A percentile compares a stretch with the other conserved stretches of the same genome.
These are phyloP conservation scores for Adelges cooleyi DNA, from an alignment of 1,140 invertebrate species.

Conservation along the genomic window DNA sequence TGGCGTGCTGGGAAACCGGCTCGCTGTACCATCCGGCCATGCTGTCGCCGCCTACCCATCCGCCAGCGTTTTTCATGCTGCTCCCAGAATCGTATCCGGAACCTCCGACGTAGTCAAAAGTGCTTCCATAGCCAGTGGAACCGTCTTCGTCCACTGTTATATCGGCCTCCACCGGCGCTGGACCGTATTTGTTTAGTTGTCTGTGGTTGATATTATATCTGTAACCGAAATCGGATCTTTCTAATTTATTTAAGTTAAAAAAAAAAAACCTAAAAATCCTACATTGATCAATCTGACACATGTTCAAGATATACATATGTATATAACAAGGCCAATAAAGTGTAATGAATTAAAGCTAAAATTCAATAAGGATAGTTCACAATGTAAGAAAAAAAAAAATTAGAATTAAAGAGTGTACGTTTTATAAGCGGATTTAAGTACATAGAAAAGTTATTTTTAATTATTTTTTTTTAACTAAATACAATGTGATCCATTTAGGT, in stretches of 20 bases:
- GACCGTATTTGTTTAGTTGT: conserved; percentile 5
- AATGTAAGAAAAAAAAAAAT: too few species aligned
- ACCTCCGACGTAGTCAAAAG: not conserved
- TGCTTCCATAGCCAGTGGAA: not conserved
- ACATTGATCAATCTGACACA: too few species aligned
- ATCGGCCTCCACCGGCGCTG: not conserved
- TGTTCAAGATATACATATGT: too few species aligned
- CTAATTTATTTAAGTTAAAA: not conserved
- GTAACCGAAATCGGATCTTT: not conserved
- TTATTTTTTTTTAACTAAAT: too few species aligned
- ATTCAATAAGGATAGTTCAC: too few species aligned
- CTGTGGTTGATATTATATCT: conserved; percentile 12
- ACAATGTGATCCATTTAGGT: too few species aligned
- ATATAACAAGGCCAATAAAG: too few species aligned
- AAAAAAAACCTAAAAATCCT: too few species aligned
- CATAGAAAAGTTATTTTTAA: too few species aligned
- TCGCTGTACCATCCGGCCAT: not conserved
- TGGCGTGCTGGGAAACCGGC: not conserved
- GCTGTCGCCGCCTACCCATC: not conserved
- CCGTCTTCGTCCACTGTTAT: not conserved
- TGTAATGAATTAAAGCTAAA: too few species aligned
- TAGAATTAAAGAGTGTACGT: too few species aligned
- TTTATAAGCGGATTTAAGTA: too few species aligned
- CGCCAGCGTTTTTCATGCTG: not conserved
- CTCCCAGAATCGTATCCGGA: not conserved